Evolutionary conservation across 2,888 invertebrate genomes (phyloP).

Genomic region (Hirtodrosophila alboralis): DNA sequence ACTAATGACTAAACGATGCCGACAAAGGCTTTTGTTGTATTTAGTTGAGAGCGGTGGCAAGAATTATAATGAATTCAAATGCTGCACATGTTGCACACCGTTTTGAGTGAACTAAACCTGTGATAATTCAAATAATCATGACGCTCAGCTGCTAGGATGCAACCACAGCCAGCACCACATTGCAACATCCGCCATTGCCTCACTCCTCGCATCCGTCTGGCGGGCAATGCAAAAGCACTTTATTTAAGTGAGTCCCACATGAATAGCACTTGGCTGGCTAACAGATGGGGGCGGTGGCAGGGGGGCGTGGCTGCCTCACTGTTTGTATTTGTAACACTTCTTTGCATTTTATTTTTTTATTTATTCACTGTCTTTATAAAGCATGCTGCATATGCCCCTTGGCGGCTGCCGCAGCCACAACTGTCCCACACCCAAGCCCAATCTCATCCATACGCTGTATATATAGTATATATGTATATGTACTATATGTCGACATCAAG

Average conservation of each 20-base stretch:
- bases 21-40: constrained; percentile 42
- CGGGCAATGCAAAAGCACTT: constrained; percentile 77
- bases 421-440: constrained; percentile 17
- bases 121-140: constrained; percentile 74
- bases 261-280: constrained; percentile 71
- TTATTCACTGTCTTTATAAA: constrained; percentile 60
- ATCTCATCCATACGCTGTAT: constrained; percentile 8
- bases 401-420: constrained; percentile 26
- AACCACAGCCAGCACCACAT: constrained; percentile 51
- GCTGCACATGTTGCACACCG: constrained; percentile 44
- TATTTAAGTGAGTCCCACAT: constrained; percentile 79
- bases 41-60: constrained; percentile 51
- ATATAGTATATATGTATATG: not conserved
- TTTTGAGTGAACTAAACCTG: constrained; percentile 52
- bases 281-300: not conserved
- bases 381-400: constrained; percentile 38
- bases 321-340: constrained; percentile 78
- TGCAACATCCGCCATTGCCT: constrained; percentile 52
- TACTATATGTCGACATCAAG: constrained; percentile 42
- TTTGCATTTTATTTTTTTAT: constrained; percentile 53
- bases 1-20: constrained; percentile 22
- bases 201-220: constrained; percentile 49
- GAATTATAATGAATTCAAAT: constrained; percentile 52
- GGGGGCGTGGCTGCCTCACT: constrained; percentile 23
- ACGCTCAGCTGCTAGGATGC: constrained; percentile 27